Percentiles rank a stretch among this genome's conserved stretches.
These are phyloP conservation scores for Rhinolophus sinicus DNA, from an alignment of 2,113 vertebrate genomes.

Conservation along the genomic window DNA sequence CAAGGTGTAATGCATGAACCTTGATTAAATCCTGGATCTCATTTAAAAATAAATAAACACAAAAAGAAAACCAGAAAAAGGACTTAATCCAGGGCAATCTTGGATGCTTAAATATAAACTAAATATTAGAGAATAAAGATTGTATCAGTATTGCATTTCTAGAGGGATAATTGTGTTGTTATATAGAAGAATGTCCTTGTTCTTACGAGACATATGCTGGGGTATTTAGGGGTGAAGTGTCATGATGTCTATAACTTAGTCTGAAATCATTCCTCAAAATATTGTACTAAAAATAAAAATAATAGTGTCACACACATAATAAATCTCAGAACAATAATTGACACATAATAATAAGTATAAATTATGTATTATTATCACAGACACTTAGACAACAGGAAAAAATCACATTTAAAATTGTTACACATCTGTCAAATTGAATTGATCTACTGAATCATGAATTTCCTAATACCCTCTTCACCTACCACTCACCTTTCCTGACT, in stretches of 20 bases:
- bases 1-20: not conserved
- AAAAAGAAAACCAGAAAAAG: not conserved
- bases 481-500: not conserved
- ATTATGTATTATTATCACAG: not conserved
- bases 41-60: not conserved
- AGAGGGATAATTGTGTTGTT: not conserved
- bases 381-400: not conserved
- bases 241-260: not conserved
- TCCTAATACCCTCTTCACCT: not conserved
- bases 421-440: not conserved
- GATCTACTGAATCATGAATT: not conserved
- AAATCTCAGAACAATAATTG: not conserved
- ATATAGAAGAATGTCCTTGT: not conserved
- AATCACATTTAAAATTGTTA: not conserved
- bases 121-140: not conserved
- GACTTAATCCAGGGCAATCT: not conserved
- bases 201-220: not conserved
- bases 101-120: not conserved
- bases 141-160: not conserved
- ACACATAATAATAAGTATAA: not conserved
- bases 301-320: not conserved
- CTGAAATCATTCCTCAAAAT: not conserved
- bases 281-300: not conserved
- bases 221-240: not conserved
- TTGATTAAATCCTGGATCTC: not conserved